Conservation (phyloP, 1,140 invertebrate species). For the Diachasma alloeum region DNA sequence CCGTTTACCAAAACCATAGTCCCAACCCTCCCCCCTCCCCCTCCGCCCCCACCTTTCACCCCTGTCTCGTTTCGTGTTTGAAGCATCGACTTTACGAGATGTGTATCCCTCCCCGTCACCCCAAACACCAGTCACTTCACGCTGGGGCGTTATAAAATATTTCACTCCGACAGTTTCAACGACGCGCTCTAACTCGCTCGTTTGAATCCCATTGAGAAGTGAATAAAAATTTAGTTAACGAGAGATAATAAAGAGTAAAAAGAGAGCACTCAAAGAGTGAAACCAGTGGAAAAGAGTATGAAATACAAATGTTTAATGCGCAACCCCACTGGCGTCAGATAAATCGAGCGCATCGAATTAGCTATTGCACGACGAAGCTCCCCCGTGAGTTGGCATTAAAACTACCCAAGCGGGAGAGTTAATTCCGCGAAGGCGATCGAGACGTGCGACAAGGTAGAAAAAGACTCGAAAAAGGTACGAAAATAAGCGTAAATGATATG, state of each 20-base stretch:
- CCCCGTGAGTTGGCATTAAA: background rate
- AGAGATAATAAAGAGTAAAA: background rate
- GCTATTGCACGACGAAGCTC: slow-evolving; percentile 24
- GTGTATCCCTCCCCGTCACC: background rate
- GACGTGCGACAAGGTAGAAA: background rate
- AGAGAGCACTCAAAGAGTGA: background rate
- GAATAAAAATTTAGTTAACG: background rate
- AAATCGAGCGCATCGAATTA: slow-evolving; percentile 35
- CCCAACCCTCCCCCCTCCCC: background rate
- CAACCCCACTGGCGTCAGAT: slow-evolving; percentile 4
- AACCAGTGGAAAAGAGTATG: background rate
- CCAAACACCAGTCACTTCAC: background rate
- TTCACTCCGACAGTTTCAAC: slow-evolving; percentile 3
- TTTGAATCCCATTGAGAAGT: background rate
- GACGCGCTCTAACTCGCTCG: background rate
- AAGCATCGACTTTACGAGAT: slow-evolving; percentile 34
- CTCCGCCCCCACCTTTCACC: background rate
- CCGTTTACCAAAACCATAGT: slow-evolving; percentile 32
- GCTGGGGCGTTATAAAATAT: slow-evolving; percentile 23
- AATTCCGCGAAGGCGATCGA: background rate
- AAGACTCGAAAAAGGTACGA: background rate
- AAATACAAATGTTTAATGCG: background rate
- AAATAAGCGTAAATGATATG: background rate
- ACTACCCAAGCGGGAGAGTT: background rate
- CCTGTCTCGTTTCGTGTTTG: slow-evolving; percentile 28